phyloP scores from a whole-genome alignment of 1,140 invertebrate genomes.

The Habropoda laboriosa region DNA sequence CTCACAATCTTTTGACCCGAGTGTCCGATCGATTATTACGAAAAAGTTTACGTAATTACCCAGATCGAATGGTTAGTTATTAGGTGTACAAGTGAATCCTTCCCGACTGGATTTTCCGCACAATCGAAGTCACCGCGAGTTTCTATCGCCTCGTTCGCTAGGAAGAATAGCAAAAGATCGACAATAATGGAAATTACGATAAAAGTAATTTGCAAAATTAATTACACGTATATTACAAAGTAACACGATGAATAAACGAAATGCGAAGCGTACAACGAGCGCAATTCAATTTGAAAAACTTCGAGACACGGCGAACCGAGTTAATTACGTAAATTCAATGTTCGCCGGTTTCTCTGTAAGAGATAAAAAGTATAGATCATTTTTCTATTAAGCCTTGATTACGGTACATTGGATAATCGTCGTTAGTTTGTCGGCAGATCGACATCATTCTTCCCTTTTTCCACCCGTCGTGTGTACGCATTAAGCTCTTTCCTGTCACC shows the following conservation, averaged over 20 bases:
- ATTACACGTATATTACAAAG: not conserved
- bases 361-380: conserved; percentile 22
- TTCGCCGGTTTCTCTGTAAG: conserved; percentile 31
- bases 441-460: conserved; percentile 61
- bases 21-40: conserved; percentile 53
- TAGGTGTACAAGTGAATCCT: too few relatives aligned
- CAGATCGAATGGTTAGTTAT: not conserved
- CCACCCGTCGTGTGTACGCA: conserved; percentile 39
- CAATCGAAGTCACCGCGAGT: too few relatives aligned
- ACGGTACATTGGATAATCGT: conserved; percentile 46
- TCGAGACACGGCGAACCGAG: not conserved
- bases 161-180: too few relatives aligned
- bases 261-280: too few relatives aligned
- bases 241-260: not conserved
- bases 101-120: too few relatives aligned
- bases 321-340: conserved; percentile 17
- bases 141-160: too few relatives aligned
- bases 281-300: too few relatives aligned
- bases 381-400: conserved; percentile 50
- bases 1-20: conserved; percentile 50
- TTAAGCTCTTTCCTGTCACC: conserved; percentile 61
- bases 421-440: conserved; percentile 26
- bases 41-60: conserved; percentile 58
- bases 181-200: too few relatives aligned
- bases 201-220: not conserved